Conservation (phyloP, 2,113 vertebrate genomes). For the Dasyornis broadbenti region DNA sequence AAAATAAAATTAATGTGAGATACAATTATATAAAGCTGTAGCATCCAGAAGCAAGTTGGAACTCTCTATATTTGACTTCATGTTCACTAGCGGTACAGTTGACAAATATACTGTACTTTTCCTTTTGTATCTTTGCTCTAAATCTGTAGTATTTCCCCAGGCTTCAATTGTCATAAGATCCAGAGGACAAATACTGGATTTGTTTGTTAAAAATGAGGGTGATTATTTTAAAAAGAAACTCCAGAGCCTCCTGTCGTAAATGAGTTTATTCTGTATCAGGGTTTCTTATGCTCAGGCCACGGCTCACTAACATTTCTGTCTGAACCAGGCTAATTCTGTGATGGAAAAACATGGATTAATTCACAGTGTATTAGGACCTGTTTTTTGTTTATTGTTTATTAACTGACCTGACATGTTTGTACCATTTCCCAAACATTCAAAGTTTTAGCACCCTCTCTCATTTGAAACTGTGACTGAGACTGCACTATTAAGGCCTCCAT, state of each 20-base stretch:
- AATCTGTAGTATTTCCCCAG: neutral
- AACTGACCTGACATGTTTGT: neutral
- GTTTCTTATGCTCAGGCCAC: neutral
- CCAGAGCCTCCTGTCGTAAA: neutral
- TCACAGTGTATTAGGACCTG: neutral
- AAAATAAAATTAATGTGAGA: constrained; percentile 44
- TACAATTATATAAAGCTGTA: constrained; percentile 10
- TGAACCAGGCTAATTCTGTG: neutral
- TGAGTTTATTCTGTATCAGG: neutral
- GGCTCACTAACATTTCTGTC: neutral
- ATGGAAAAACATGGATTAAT: neutral
- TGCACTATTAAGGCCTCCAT: neutral
- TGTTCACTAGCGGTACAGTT: neutral
- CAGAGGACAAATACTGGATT: neutral
- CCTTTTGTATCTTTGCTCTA: neutral
- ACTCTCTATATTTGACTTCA: neutral
- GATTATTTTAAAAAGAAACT: neutral
- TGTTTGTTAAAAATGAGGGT: neutral
- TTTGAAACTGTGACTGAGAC: neutral
- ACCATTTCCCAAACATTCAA: neutral
- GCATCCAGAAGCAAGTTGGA: neutral
- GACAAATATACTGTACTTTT: neutral
- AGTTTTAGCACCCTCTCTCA: neutral
- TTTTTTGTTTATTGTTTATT: neutral
- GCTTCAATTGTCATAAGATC: neutral